phyloP scores from a whole-genome alignment of 1,140 invertebrate species.

The Drosophila nebulosa region DNA sequence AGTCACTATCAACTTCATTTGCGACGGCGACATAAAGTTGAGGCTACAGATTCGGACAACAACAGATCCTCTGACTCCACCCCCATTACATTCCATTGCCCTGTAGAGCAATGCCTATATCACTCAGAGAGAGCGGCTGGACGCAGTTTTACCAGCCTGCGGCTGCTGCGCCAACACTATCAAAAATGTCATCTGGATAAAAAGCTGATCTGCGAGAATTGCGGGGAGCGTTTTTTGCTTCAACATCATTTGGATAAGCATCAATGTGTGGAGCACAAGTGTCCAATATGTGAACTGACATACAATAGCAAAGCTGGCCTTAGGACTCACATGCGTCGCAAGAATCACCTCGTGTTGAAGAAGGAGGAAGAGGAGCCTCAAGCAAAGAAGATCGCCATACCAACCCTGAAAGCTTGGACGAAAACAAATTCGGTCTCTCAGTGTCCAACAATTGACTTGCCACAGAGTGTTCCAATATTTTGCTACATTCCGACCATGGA shows the following conservation, averaged over 20 bases:
- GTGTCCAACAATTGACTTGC: background rate
- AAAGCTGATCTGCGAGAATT: constrained; percentile 82
- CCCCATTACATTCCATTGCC: constrained; percentile 39
- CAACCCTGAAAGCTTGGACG: constrained; percentile 18
- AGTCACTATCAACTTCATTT: constrained; percentile 57
- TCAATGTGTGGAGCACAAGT: constrained; percentile 82
- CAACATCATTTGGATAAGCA: constrained; percentile 82
- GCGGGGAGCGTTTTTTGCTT: constrained; percentile 84
- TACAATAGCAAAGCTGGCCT: constrained; percentile 53
- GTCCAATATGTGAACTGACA: constrained; percentile 44
- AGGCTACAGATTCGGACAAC: background rate
- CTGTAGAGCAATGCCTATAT: constrained; percentile 43
- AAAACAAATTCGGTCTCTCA: constrained; percentile 12
- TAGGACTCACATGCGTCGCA: constrained; percentile 58
- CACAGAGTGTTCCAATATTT: constrained; percentile 1
- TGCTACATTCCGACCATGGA: constrained; percentile 32
- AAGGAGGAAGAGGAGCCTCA: background rate
- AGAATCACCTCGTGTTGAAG: constrained; percentile 29
- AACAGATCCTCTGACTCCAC: background rate
- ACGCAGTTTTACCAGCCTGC: constrained; percentile 69
- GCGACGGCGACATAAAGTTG: constrained; percentile 45
- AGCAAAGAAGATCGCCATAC: constrained; percentile 35
- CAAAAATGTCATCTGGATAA: constrained; percentile 85
- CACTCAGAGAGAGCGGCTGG: constrained; percentile 16
- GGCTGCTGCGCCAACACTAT: constrained; percentile 83